phyloP scores from a whole-genome alignment of 1,140 invertebrate genomes.

The Hyphantria cunea region DNA sequence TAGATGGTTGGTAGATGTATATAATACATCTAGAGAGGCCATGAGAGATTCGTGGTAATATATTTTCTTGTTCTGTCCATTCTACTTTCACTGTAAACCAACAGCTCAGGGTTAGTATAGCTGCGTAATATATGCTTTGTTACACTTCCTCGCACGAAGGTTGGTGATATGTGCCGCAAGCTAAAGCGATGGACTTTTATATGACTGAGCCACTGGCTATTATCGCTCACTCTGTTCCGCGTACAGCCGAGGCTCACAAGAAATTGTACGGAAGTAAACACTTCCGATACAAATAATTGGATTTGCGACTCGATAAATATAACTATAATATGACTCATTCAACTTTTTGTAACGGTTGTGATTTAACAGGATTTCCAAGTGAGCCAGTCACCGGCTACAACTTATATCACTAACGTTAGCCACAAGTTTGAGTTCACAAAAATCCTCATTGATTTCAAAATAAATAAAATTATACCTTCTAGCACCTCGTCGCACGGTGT shows the following conservation, averaged over 20 bases:
- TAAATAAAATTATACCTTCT: too few species aligned
- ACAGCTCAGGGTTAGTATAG: conserved; percentile 1
- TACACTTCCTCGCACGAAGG: conserved; percentile 25
- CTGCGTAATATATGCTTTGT: conserved; percentile 11
- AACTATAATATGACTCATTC: conserved; percentile 49
- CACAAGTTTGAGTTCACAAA: too few species aligned
- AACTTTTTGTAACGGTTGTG: too few species aligned
- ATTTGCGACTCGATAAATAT: conserved; percentile 41
- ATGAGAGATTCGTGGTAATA: background rate
- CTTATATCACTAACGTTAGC: too few species aligned
- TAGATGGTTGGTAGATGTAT: background rate
- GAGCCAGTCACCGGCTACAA: too few species aligned
- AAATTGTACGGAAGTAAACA: conserved; percentile 59
- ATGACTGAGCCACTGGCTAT: conserved; percentile 23
- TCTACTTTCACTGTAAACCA: conserved; percentile 11
- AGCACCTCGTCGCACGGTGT: too few species aligned
- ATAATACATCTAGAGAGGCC: background rate
- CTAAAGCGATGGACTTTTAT: too few species aligned
- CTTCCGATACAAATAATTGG: conserved; percentile 63
- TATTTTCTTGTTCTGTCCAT: conserved; percentile 18
- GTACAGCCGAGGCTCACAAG: conserved; percentile 35
- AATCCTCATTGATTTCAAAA: too few species aligned
- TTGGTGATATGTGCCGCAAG: background rate
- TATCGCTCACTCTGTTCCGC: conserved; percentile 48
- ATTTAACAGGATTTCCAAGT: too few species aligned